phyloP scores from a whole-genome alignment of 2,797 vertebrate genomes.

The Euphonia xanthogaster region DNA sequence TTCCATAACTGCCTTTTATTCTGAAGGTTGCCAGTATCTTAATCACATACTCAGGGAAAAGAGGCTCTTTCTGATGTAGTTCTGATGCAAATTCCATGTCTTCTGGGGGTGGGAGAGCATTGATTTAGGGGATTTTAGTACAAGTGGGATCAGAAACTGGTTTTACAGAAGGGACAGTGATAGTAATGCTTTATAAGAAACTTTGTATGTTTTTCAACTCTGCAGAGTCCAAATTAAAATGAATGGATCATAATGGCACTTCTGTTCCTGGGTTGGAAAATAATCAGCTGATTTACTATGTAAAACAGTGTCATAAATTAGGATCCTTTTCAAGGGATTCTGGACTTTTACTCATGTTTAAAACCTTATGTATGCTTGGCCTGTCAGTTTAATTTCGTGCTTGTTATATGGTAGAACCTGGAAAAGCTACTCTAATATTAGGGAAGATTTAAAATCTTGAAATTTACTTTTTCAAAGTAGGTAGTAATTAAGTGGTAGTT shows the following conservation, averaged over 20 bases:
- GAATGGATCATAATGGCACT: not conserved
- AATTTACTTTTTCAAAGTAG: not conserved
- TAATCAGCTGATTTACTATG: not conserved
- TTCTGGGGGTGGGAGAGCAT: not conserved
- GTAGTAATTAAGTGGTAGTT: not conserved
- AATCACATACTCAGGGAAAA: not conserved
- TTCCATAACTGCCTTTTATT: not conserved
- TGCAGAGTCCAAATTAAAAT: not conserved
- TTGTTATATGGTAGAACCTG: not conserved
- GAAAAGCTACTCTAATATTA: not conserved
- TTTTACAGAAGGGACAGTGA: not conserved
- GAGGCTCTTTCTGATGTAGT: not conserved
- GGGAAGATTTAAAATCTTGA: not conserved
- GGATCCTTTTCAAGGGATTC: not conserved
- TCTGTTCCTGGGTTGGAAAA: not conserved
- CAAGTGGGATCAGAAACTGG: not conserved
- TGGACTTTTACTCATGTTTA: not conserved
- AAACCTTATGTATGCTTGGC: not conserved
- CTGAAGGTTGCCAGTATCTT: not conserved
- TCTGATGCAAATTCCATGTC: not conserved
- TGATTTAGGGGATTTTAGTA: not conserved
- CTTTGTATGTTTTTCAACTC: not conserved
- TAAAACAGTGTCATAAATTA: not conserved
- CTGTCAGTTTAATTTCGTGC: not conserved
- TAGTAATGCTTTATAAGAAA: not conserved